Conservation (phyloP, 2,888 invertebrate species). For the Drosophila tripunctata region DNA sequence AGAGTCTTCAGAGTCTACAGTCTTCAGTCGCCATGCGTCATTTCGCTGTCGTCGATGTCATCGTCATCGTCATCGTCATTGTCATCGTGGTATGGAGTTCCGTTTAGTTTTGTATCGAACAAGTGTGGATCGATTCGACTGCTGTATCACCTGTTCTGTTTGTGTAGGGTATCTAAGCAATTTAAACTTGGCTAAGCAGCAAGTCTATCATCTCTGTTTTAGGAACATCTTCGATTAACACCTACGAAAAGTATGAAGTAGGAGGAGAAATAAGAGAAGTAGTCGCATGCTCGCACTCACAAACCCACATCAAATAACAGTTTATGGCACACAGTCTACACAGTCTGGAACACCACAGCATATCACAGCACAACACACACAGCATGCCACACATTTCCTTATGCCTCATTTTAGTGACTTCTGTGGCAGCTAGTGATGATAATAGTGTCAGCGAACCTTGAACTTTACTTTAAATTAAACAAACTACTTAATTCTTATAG, state of each 20-base stretch:
- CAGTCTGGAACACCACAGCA: slow-evolving; percentile 28
- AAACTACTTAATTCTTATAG: no score
- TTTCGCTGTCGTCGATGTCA: slow-evolving; percentile 38
- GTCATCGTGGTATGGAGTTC: slow-evolving; percentile 19
- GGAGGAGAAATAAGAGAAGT: not conserved
- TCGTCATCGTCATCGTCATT: slow-evolving; percentile 18
- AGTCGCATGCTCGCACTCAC: slow-evolving; percentile 41
- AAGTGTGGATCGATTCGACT: slow-evolving; percentile 35
- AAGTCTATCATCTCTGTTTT: slow-evolving; percentile 7
- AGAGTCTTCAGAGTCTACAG: slow-evolving; percentile 2
- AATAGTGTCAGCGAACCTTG: no score
- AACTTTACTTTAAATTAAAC: no score
- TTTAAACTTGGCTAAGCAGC: not conserved
- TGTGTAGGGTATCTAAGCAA: slow-evolving; percentile 18
- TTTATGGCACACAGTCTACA: slow-evolving; percentile 57
- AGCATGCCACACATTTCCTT: slow-evolving; percentile 52
- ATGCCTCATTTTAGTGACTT: slow-evolving; percentile 35
- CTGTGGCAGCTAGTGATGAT: slow-evolving; percentile 17
- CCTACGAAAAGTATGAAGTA: not conserved
- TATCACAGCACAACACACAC: slow-evolving; percentile 20
- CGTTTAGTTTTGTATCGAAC: slow-evolving; percentile 13
- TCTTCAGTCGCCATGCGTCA: slow-evolving; percentile 43
- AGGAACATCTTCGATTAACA: slow-evolving; percentile 21
- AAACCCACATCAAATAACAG: slow-evolving; percentile 74
- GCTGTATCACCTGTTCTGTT: slow-evolving; percentile 38